A percentile compares a stretch with the other conserved stretches of the same genome.
Evolutionary conservation across 2,113 vertebrate genomes (phyloP).

Genomic region (Poeciliopsis prolifica): DNA sequence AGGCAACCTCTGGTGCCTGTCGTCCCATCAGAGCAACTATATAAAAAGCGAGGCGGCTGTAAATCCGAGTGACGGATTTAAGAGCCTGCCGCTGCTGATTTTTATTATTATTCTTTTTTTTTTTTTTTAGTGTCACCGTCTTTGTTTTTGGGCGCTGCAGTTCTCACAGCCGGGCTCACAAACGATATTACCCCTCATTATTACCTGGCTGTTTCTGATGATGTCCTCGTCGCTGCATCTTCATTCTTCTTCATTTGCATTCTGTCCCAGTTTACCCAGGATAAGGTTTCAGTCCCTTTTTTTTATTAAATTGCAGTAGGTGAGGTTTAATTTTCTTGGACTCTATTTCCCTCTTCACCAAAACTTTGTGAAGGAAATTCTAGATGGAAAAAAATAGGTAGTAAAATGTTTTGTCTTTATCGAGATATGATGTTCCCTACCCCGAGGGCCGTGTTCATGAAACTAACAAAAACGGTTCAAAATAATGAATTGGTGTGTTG

Average conservation of each 20-base stretch:
- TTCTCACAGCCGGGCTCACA: background rate
- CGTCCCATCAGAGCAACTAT: conserved; percentile 32
- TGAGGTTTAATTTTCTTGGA: too few relatives aligned
- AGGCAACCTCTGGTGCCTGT: conserved; percentile 29
- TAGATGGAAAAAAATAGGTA: too few relatives aligned
- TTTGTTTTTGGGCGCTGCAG: conserved; percentile 34
- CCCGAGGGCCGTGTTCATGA: too few relatives aligned
- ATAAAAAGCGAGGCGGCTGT: conserved; percentile 38
- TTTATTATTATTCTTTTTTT: too few relatives aligned
- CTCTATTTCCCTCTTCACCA: background rate
- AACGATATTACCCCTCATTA: background rate
- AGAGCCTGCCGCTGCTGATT: conserved; percentile 12
- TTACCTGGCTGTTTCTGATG: background rate
- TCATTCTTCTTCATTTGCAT: background rate
- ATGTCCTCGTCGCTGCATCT: background rate
- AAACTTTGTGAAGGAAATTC: too few relatives aligned
- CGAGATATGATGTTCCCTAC: too few relatives aligned
- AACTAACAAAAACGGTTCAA: too few relatives aligned
- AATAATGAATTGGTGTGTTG: too few relatives aligned
- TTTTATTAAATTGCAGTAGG: background rate
- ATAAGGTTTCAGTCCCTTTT: background rate
- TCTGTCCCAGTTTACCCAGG: background rate
- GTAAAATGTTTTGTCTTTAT: too few relatives aligned
- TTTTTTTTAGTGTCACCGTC: conserved; percentile 40
- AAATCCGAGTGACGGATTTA: conserved; percentile 47